Percentiles rank a stretch among this genome's conserved stretches.
phyloP scores from a whole-genome alignment of 2,888 invertebrate species.

The Julus scanicus region DNA sequence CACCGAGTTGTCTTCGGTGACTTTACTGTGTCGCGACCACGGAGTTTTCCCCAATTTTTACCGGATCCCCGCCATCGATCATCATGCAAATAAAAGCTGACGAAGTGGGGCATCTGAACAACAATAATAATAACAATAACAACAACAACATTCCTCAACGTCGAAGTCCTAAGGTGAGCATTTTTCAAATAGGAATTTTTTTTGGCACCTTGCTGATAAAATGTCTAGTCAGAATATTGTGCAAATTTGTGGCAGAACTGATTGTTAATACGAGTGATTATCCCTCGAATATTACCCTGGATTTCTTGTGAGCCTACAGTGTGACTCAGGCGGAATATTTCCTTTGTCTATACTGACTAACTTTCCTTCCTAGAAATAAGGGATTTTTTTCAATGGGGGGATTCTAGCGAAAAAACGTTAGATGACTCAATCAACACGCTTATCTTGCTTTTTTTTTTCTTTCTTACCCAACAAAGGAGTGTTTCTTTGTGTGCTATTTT shows the following conservation, averaged over 20 bases:
- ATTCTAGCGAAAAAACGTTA: background rate
- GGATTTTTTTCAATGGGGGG: background rate
- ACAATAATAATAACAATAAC: slow-evolving; percentile 22
- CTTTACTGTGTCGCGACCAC: background rate
- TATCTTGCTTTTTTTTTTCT: background rate
- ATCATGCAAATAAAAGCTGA: slow-evolving; percentile 16
- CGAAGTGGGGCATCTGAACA: background rate
- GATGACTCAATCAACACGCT: background rate
- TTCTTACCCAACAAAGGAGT: background rate
- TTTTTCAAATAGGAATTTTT: background rate
- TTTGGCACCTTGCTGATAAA: background rate
- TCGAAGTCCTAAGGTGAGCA: slow-evolving; percentile 34
- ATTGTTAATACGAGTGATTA: background rate
- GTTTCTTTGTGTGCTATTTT: background rate
- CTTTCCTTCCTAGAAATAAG: background rate
- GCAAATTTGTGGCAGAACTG: background rate
- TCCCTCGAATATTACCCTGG: background rate
- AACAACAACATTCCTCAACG: slow-evolving; percentile 42
- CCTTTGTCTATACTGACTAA: background rate
- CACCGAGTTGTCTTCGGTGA: background rate
- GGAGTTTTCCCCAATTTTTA: slow-evolving; percentile 6
- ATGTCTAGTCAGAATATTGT: background rate
- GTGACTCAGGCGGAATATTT: slow-evolving; percentile 9
- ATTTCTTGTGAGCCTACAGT: background rate
- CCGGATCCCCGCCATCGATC: background rate